Evolutionary conservation across 2,888 invertebrate species (phyloP).

Genomic region (Luffia ferchaultella): DNA sequence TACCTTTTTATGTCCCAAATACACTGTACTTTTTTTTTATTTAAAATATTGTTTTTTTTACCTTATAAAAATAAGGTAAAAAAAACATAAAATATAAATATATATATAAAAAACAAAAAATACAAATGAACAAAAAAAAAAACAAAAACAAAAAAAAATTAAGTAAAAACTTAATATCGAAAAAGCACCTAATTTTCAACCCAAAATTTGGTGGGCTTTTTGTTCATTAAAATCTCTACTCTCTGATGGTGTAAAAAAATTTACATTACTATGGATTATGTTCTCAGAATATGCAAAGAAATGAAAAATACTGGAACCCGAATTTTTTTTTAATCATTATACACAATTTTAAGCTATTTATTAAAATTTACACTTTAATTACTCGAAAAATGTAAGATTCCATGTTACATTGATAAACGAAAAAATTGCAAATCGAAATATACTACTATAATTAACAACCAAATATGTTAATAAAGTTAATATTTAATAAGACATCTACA

Average conservation of each 20-base stretch:
- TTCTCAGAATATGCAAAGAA: conserved; percentile 2
- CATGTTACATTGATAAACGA: conserved; percentile 9
- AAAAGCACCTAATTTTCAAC: not conserved
- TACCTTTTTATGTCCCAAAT: not conserved
- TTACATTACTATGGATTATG: not conserved
- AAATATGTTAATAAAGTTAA: conserved; percentile 12
- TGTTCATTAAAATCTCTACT: conserved; percentile 3
- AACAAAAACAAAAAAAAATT: no score
- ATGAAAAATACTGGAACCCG: conserved; percentile 8
- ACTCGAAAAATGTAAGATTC: conserved; percentile 12
- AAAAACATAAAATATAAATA: not conserved
- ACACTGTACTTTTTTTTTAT: not conserved
- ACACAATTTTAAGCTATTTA: conserved; percentile 11
- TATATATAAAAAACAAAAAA: not conserved
- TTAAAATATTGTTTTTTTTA: conserved; percentile 2
- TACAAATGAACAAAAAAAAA: no score
- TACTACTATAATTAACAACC: conserved; percentile 12
- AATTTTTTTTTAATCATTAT: conserved; percentile 12
- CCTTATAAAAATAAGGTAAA: not conserved
- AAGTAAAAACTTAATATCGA: not conserved
- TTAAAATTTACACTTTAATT: conserved; percentile 12
- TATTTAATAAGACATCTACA: conserved; percentile 15
- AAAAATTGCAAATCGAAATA: conserved; percentile 11
- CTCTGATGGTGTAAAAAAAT: not conserved
- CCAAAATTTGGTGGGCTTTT: not conserved